Evolutionary conservation across 1,140 invertebrate genomes (phyloP).

Genomic region (Lysiphlebus fabarum): DNA sequence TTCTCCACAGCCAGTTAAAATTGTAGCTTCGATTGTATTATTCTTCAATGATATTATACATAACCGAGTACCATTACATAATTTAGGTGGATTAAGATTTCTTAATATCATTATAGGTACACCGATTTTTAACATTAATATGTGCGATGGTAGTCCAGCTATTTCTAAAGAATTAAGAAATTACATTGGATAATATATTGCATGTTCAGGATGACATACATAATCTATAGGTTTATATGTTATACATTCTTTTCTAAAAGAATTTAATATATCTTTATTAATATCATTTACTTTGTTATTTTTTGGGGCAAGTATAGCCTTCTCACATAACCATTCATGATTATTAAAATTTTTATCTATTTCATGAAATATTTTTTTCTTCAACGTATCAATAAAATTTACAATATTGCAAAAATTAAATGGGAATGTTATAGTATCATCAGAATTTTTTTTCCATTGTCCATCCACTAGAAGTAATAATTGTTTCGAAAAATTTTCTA

Average conservation of each 20-base stretch:
- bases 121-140: not conserved
- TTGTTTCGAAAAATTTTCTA: constrained; percentile 42
- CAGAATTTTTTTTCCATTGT: constrained; percentile 39
- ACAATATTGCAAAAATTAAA: constrained; percentile 37
- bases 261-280: not conserved
- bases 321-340: not conserved
- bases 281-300: not conserved
- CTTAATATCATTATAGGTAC: not conserved
- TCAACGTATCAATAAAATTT: constrained; percentile 38
- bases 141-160: not conserved
- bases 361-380: constrained; percentile 30
- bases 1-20: constrained; percentile 47
- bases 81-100: constrained; percentile 12
- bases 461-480: constrained; percentile 47
- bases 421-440: constrained; percentile 44
- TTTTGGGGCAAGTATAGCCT: not conserved
- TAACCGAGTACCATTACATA: constrained; percentile 43
- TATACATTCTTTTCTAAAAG: not conserved
- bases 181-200: not conserved
- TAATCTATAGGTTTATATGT: not conserved
- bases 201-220: not conserved
- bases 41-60: constrained; percentile 29
- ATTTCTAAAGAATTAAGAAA: constrained; percentile 3
- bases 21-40: constrained; percentile 48
- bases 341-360: not conserved